These are phyloP conservation scores for Leptopilina clavipes DNA, from an alignment of 1,140 invertebrate species.

Conservation along the genomic window DNA sequence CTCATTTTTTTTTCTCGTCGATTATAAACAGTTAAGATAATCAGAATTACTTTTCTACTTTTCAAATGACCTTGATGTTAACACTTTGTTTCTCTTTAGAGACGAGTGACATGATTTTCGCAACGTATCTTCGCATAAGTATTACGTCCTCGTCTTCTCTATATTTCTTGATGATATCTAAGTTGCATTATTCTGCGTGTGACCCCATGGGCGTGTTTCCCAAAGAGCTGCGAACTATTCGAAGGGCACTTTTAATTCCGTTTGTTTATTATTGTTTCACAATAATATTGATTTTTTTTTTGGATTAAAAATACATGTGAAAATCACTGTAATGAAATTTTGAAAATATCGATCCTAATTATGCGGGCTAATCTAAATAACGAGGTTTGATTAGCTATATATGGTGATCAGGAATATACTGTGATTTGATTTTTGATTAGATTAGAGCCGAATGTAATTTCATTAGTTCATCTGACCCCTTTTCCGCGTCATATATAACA, in stretches of 20 bases:
- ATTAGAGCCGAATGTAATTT: slow-evolving; percentile 12
- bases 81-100: slow-evolving; percentile 3
- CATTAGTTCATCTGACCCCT: slow-evolving; percentile 13
- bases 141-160: slow-evolving; percentile 20
- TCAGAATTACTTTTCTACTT: slow-evolving; percentile 16
- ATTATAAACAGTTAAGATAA: slow-evolving; percentile 7
- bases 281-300: too few relatives aligned
- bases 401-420: neutral
- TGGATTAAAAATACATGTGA: neutral
- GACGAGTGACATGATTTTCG: slow-evolving; percentile 11
- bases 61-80: slow-evolving; percentile 2
- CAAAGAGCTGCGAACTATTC: neutral
- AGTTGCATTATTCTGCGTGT: slow-evolving; percentile 31
- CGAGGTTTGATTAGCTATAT: neutral
- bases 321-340: neutral
- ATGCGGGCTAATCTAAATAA: neutral
- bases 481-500: slow-evolving; percentile 15
- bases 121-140: slow-evolving; percentile 5
- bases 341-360: neutral
- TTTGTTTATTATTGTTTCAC: neutral
- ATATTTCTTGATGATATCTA: slow-evolving; percentile 21
- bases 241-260: neutral
- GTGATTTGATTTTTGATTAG: slow-evolving; percentile 30
- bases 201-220: slow-evolving; percentile 6
- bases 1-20: neutral